These are phyloP conservation scores for Noctua janthe DNA, from an alignment of 2,888 invertebrate genomes.

Conservation along the genomic window DNA sequence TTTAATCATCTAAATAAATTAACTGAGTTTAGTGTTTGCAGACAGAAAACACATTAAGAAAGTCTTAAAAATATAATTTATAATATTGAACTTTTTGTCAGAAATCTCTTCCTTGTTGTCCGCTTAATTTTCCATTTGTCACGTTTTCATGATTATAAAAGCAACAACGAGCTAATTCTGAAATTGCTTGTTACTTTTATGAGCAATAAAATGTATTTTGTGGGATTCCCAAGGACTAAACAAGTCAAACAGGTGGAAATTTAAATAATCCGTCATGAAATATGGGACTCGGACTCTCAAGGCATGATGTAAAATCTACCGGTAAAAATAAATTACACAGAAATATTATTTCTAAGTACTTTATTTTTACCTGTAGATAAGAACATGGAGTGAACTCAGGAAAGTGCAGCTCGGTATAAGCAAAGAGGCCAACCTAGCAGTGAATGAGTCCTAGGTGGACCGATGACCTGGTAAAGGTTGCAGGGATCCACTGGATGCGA, in stretches of 20 bases:
- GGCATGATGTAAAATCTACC: background rate
- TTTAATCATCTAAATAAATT: conserved; percentile 30
- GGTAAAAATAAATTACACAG: background rate
- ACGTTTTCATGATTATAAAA: conserved; percentile 38
- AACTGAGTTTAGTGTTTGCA: conserved; percentile 8
- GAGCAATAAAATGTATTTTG: conserved; percentile 39
- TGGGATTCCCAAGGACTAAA: conserved; percentile 32
- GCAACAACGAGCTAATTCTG: conserved; percentile 18
- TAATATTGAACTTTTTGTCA: conserved; percentile 27
- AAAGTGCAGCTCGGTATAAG: background rate
- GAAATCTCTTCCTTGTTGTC: conserved; percentile 17
- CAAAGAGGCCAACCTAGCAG: background rate
- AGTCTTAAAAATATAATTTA: conserved; percentile 55
- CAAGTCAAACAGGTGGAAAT: conserved; percentile 25
- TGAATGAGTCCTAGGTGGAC: background rate
- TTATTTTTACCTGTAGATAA: too few relatives aligned
- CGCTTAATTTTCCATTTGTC: conserved; percentile 52
- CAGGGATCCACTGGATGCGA: too few relatives aligned
- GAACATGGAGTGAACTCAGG: background rate
- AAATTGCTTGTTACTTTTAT: conserved; percentile 23
- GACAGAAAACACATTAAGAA: conserved; percentile 15
- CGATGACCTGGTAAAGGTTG: too few relatives aligned
- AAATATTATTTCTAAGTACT: background rate
- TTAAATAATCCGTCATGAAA: conserved; percentile 5
- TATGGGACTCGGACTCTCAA: background rate